Percentiles rank a stretch among this genome's conserved stretches.
These are phyloP conservation scores for Cephalopachus bancanus DNA, from an alignment of 2,797 vertebrate genomes.

Conservation along the genomic window DNA sequence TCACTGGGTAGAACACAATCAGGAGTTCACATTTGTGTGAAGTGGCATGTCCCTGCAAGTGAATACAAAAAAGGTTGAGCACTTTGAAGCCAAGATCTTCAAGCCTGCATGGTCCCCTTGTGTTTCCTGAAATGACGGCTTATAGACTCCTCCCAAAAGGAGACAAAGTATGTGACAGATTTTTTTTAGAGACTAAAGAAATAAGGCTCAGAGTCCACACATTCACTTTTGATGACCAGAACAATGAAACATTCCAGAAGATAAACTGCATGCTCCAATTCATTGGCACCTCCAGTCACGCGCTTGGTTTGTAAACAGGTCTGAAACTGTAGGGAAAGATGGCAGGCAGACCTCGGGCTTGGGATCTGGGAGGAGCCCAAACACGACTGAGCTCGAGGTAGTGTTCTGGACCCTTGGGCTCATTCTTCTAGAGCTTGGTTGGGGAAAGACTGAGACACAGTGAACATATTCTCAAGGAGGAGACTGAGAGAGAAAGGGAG, in stretches of 20 bases:
- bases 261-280: not conserved
- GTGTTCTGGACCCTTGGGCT: rapidly evolving
- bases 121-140: not conserved
- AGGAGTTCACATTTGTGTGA: not conserved
- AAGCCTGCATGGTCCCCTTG: not conserved
- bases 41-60: not conserved
- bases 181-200: not conserved
- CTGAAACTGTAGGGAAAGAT: not conserved
- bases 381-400: no score
- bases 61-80: not conserved
- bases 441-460: not conserved
- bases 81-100: not conserved
- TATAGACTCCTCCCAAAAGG: not conserved
- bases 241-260: not conserved
- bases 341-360: not conserved
- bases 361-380: not conserved
- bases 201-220: not conserved
- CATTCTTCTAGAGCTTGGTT: not conserved
- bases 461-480: not conserved
- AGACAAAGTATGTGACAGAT: not conserved
- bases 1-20: not conserved
- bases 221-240: not conserved
- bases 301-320: not conserved
- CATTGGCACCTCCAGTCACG: not conserved
- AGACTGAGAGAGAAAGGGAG: rapidly evolving